A percentile compares a stretch with the other conserved stretches of the same genome.
These are phyloP conservation scores for Drosophila mulleri DNA, from an alignment of 2,888 invertebrate species.

Conservation along the genomic window DNA sequence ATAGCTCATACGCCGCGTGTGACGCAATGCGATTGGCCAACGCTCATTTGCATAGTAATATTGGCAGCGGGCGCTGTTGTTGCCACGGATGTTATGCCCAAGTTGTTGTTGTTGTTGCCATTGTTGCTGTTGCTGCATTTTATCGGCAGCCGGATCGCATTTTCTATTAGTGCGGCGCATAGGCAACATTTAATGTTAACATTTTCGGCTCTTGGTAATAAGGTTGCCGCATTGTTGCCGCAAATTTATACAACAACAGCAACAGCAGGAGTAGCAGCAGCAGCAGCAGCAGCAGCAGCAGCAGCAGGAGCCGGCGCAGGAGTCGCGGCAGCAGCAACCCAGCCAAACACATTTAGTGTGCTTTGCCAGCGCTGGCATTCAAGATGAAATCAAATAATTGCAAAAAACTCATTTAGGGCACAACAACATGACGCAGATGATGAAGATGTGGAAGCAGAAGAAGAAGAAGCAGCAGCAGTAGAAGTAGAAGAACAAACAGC, in stretches of 20 bases:
- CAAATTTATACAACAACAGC: conserved; percentile 53
- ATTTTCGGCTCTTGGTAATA: conserved; percentile 69
- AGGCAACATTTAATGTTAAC: conserved; percentile 73
- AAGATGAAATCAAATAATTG: conserved; percentile 82
- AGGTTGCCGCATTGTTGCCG: conserved; percentile 64
- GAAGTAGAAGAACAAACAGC: conserved; percentile 12
- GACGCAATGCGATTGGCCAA: conserved; percentile 61
- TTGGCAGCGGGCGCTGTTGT: conserved; percentile 55
- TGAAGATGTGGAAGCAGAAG: conserved; percentile 13
- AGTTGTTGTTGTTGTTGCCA: conserved; percentile 23
- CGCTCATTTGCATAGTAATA: conserved; percentile 81
- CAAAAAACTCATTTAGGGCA: conserved; percentile 80
- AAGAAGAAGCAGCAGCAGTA: conserved; percentile 21
- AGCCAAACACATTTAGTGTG: conserved; percentile 46
- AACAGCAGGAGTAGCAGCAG: conserved; percentile 21
- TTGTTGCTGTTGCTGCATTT: conserved; percentile 50
- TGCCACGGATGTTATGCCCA: conserved; percentile 39
- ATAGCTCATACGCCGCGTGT: conserved; percentile 72
- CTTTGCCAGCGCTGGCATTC: conserved; percentile 62
- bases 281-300: conserved; percentile 15
- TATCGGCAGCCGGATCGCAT: conserved; percentile 71
- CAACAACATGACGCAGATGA: conserved; percentile 40
- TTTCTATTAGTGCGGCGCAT: conserved; percentile 79
- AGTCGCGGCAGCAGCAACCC: conserved; percentile 13
- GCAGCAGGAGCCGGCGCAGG: conserved; percentile 26